phyloP scores from a whole-genome alignment of 2,797 vertebrate species.

The Halcyon chelicuti region DNA sequence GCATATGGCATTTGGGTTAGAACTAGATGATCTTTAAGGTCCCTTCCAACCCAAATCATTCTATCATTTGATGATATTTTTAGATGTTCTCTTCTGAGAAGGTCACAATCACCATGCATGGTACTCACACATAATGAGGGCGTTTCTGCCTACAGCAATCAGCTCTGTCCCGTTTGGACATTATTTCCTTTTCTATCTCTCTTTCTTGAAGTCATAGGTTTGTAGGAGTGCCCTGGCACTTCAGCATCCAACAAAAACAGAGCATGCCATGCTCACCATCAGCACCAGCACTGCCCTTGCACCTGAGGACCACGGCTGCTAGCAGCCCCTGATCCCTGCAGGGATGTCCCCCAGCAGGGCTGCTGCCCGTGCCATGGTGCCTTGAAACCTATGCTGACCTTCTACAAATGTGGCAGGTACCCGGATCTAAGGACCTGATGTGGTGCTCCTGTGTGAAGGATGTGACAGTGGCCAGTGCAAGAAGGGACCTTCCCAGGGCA shows the following conservation, averaged over 20 bases:
- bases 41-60: not conserved
- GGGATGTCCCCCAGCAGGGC: not conserved
- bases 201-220: not conserved
- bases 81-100: not conserved
- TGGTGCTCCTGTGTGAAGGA: accelerated
- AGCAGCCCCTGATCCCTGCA: not conserved
- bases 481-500: not conserved
- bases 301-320: accelerated
- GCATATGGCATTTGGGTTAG: not conserved
- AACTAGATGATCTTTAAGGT: not conserved
- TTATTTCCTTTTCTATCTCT: not conserved
- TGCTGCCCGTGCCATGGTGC: accelerated
- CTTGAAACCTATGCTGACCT: accelerated
- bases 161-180: not conserved
- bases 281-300: not conserved
- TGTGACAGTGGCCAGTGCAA: not conserved
- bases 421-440: not conserved
- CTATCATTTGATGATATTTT: not conserved
- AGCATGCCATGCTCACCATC: not conserved
- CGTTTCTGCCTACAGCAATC: not conserved
- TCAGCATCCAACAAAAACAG: not conserved
- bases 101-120: not conserved
- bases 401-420: not conserved
- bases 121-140: accelerated
- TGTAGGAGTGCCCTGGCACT: not conserved